Evolutionary conservation across 2,888 invertebrate species (phyloP).

Genomic region (Pecten maximus): DNA sequence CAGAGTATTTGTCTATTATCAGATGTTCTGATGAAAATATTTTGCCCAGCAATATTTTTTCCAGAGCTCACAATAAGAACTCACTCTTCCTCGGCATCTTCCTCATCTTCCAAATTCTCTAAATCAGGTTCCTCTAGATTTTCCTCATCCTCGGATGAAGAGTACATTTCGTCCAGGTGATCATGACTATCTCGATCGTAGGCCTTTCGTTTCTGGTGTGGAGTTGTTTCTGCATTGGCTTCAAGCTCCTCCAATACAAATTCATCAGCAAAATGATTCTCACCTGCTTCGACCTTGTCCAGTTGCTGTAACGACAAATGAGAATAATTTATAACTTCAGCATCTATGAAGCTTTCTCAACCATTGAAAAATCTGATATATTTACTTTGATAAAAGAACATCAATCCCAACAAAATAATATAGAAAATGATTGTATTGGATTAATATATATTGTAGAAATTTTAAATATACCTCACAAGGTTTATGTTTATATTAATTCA

Average conservation of each 20-base stretch:
- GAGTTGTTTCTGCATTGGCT: constrained; percentile 57
- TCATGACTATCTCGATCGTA: constrained; percentile 69
- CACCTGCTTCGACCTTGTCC: constrained; percentile 69
- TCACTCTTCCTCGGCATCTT: constrained; percentile 57
- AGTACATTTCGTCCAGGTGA: constrained; percentile 69
- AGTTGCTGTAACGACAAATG: constrained; percentile 59
- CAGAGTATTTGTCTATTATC: neutral
- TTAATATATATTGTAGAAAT: too few relatives aligned
- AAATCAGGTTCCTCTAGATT: constrained; percentile 63
- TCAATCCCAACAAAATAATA: too few relatives aligned
- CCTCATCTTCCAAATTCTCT: constrained; percentile 79
- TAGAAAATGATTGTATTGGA: too few relatives aligned
- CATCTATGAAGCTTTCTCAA: too few relatives aligned
- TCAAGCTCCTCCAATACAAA: constrained; percentile 58
- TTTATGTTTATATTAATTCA: too few relatives aligned
- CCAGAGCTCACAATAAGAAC: neutral
- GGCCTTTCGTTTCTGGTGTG: constrained; percentile 56
- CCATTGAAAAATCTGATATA: too few relatives aligned
- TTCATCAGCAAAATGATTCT: constrained; percentile 67
- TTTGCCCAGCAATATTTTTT: neutral
- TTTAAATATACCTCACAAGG: too few relatives aligned
- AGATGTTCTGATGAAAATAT: neutral
- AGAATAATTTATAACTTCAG: neutral
- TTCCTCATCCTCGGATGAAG: constrained; percentile 47
- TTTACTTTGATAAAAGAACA: too few relatives aligned